phyloP scores from a whole-genome alignment of 2,113 vertebrate species.

The Anolis sagrei region DNA sequence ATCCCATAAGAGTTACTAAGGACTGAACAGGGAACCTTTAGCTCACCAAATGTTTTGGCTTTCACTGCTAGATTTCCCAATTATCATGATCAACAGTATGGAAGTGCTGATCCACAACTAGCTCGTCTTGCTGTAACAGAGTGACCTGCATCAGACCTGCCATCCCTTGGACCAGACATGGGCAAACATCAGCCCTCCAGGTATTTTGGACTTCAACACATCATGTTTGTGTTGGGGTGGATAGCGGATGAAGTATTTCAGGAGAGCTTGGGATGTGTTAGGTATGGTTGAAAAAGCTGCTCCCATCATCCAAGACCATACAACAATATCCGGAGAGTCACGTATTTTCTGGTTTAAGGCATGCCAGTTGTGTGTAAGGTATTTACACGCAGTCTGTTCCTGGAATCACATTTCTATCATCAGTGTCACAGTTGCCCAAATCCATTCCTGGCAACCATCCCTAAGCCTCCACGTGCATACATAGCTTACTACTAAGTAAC shows the following conservation, averaged over 20 bases:
- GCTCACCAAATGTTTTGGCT: not conserved
- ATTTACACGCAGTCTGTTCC: not conserved
- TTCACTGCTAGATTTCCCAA: not conserved
- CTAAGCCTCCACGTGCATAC: not conserved
- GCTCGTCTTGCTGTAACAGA: too few species aligned
- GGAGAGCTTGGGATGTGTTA: not conserved
- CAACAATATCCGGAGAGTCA: not conserved
- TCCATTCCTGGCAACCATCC: not conserved
- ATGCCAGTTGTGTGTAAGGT: not conserved
- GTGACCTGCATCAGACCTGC: too few species aligned
- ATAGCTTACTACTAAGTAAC: not conserved
- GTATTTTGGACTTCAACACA: too few species aligned
- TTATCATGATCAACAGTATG: not conserved
- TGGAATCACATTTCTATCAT: not conserved
- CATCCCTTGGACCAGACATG: too few species aligned
- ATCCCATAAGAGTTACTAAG: not conserved
- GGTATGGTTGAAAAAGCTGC: not conserved
- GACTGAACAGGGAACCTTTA: not conserved
- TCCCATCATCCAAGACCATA: not conserved
- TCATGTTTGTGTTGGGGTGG: not conserved
- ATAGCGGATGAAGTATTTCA: not conserved
- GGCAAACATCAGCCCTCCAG: too few species aligned
- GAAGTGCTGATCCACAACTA: not conserved
- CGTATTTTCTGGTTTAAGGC: not conserved
- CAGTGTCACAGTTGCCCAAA: not conserved